Evolutionary conservation across 2,113 vertebrate species (phyloP).

Genomic region (Ophthalmolycus amberensis): DNA sequence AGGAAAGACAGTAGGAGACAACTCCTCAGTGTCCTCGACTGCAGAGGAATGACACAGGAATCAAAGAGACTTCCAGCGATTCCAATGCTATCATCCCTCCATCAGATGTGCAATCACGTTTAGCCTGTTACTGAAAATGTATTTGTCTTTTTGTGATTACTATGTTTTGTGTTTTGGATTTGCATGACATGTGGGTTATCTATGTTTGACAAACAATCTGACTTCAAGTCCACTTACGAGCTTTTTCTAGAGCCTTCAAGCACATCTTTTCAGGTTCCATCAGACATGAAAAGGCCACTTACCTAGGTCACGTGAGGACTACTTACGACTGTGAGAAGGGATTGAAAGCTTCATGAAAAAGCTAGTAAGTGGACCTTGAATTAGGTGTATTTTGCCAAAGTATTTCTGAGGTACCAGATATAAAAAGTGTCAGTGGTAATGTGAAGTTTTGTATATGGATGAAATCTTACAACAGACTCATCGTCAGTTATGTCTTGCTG

Average conservation of each 20-base stretch:
- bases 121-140: not conserved
- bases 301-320: not conserved
- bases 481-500: not conserved
- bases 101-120: slow-evolving; percentile 7
- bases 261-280: not conserved
- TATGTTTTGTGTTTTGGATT: not conserved
- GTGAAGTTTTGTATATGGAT: not conserved
- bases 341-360: not conserved
- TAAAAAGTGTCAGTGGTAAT: not conserved
- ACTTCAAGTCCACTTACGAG: not conserved
- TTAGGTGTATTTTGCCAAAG: not conserved
- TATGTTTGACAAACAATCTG: not conserved
- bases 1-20: slow-evolving; percentile 15
- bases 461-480: slow-evolving; percentile 1
- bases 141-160: not conserved
- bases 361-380: too few species aligned
- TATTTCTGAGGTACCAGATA: not conserved
- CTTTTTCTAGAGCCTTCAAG: not conserved
- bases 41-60: slow-evolving; percentile 40
- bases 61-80: slow-evolving; percentile 10
- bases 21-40: slow-evolving; percentile 31
- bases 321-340: not conserved
- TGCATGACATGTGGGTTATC: not conserved
- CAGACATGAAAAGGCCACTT: not conserved
- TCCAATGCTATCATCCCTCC: not conserved